Conservation (phyloP, 2,888 invertebrate genomes). For the Adelphocoris suturalis region DNA sequence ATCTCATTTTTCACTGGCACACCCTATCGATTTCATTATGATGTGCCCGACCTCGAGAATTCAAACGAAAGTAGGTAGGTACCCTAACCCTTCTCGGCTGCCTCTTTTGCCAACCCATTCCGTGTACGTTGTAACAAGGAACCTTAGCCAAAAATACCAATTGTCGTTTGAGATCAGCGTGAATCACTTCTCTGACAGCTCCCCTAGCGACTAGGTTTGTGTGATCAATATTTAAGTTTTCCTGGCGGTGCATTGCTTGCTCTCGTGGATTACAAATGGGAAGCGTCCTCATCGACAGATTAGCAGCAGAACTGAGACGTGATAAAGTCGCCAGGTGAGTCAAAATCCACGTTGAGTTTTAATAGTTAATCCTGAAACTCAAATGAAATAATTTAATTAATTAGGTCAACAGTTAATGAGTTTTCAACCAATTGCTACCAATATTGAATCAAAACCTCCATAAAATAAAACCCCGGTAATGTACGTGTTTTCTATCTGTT, state of each 20-base stretch:
- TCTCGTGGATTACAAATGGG: slow-evolving; percentile 37
- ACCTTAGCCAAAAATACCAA: slow-evolving; percentile 34
- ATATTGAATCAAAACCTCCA: too few species aligned
- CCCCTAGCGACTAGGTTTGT: slow-evolving; percentile 57
- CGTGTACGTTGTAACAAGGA: not conserved
- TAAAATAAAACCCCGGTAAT: too few species aligned
- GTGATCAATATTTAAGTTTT: slow-evolving; percentile 52
- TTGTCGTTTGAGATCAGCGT: slow-evolving; percentile 2
- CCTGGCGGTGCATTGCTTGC: not conserved
- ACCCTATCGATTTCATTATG: slow-evolving; percentile 43
- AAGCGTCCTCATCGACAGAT: slow-evolving; percentile 62
- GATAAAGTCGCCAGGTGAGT: slow-evolving; percentile 73
- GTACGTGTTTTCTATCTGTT: too few species aligned
- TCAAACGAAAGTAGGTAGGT: not conserved
- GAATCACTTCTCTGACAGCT: slow-evolving; percentile 41
- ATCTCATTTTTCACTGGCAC: slow-evolving; percentile 5
- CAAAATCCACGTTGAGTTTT: slow-evolving; percentile 18
- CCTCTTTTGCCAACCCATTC: not conserved
- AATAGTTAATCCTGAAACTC: not conserved
- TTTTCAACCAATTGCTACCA: too few species aligned
- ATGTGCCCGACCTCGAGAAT: not conserved
- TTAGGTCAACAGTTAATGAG: too few species aligned
- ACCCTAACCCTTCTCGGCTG: not conserved
- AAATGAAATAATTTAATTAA: too few species aligned
- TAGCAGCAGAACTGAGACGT: slow-evolving; percentile 69